A percentile compares a stretch with the other conserved stretches of the same genome.
Evolutionary conservation across 2,888 invertebrate species (phyloP).

Genomic region (Cerceris ruficornis): DNA sequence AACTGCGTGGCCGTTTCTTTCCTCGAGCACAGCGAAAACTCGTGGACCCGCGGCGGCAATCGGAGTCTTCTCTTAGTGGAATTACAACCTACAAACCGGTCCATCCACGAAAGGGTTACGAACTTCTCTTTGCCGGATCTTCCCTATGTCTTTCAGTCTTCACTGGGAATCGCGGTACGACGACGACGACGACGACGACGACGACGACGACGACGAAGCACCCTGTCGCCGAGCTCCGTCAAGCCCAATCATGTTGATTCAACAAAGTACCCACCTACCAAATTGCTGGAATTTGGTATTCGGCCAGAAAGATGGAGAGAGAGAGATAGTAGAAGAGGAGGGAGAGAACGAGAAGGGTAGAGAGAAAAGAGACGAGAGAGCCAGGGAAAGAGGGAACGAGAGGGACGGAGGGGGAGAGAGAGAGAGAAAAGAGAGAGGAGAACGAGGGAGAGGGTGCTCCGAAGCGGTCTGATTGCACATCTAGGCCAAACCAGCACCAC

Average conservation of each 20-base stretch:
- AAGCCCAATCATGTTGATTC: constrained; percentile 82
- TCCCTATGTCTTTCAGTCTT: constrained; percentile 4
- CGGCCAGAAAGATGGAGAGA: constrained; percentile 77
- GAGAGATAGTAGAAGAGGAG: constrained; percentile 44
- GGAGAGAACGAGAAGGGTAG: constrained; percentile 60
- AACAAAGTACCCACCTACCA: constrained; percentile 81
- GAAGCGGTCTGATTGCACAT: constrained; percentile 81
- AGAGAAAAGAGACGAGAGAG: constrained; percentile 58
- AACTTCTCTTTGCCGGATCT: constrained; percentile 16
- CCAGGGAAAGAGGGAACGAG: constrained; percentile 60
- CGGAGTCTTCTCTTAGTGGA: constrained; percentile 42
- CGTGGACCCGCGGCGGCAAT: constrained; percentile 11
- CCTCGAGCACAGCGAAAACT: constrained; percentile 31
- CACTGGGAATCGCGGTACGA: constrained; percentile 39
- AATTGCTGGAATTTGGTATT: constrained; percentile 82
- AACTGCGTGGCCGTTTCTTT: constrained; percentile 8
- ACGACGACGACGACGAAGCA: constrained; percentile 35
- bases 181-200: constrained; percentile 25
- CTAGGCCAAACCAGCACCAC: constrained; percentile 81
- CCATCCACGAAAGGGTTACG: constrained; percentile 52
- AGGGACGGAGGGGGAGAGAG: constrained; percentile 47
- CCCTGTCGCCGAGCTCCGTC: constrained; percentile 74
- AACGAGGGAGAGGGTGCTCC: constrained; percentile 77
- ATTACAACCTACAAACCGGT: constrained; percentile 47
- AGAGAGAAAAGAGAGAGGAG: constrained; percentile 47